These are phyloP conservation scores for Rhinatrema bivittatum DNA, from an alignment of 2,797 vertebrate species.

Conservation along the genomic window DNA sequence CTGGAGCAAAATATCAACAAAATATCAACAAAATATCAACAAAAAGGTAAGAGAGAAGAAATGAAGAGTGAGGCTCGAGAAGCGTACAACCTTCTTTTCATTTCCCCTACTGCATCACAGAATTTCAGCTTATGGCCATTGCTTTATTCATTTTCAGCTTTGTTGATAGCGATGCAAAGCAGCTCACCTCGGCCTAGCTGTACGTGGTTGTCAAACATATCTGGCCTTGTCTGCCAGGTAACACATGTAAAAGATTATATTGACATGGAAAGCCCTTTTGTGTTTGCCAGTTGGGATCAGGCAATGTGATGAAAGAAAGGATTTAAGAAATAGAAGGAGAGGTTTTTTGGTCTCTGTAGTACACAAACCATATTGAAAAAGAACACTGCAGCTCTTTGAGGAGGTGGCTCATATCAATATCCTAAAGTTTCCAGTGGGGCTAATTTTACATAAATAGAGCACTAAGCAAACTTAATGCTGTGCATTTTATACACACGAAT, in stretches of 20 bases:
- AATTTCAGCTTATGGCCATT: too few relatives aligned
- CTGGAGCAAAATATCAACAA: too few relatives aligned
- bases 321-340: conserved; percentile 28
- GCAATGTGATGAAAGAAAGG: conserved; percentile 45
- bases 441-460: conserved; percentile 23
- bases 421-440: not conserved
- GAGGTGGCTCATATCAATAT: conserved; percentile 18
- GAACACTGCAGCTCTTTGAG: conserved; percentile 31
- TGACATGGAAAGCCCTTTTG: too few relatives aligned
- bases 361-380: conserved; percentile 28
- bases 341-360: conserved; percentile 22
- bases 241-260: conserved; percentile 42
- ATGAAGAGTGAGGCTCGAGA: too few relatives aligned
- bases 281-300: conserved; percentile 43
- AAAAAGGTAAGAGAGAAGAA: too few relatives aligned
- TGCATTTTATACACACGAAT: conserved; percentile 20
- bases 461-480: not conserved
- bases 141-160: too few relatives aligned
- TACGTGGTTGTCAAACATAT: too few relatives aligned
- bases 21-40: too few relatives aligned
- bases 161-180: too few relatives aligned
- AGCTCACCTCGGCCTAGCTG: too few relatives aligned
- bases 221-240: conserved; percentile 43
- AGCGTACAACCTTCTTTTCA: too few relatives aligned
- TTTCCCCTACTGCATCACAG: too few relatives aligned